These are phyloP conservation scores for Bolborhynchus lineola DNA, from an alignment of 2,113 vertebrate genomes.

Conservation along the genomic window DNA sequence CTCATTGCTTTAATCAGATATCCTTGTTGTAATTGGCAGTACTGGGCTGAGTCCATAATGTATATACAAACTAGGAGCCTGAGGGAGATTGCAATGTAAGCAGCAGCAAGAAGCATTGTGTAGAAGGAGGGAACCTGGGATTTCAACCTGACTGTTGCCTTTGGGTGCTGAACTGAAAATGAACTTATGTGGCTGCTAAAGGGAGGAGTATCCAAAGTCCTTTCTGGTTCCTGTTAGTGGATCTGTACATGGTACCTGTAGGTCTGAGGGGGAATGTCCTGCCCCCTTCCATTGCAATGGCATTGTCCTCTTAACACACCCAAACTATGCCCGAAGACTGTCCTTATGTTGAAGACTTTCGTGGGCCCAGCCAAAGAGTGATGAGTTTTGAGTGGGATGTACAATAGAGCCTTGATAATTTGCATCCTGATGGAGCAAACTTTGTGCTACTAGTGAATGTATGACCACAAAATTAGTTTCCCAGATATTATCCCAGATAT, in stretches of 20 bases:
- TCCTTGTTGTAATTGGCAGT: background rate
- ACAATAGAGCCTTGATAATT: background rate
- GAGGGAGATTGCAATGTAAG: background rate
- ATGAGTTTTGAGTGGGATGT: background rate
- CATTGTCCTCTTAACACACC: background rate
- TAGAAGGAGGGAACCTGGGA: background rate
- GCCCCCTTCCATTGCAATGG: accelerated
- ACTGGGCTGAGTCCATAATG: background rate
- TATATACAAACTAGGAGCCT: background rate
- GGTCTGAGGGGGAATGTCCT: accelerated
- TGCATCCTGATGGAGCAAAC: background rate
- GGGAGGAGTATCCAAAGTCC: background rate
- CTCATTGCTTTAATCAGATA: background rate
- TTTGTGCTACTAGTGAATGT: background rate
- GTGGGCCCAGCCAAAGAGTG: background rate
- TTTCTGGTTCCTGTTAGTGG: background rate
- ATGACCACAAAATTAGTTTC: background rate
- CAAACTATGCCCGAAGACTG: accelerated
- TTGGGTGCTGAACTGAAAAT: background rate
- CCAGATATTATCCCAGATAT: background rate
- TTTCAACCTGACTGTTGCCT: background rate
- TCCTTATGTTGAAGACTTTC: background rate
- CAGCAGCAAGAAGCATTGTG: background rate
- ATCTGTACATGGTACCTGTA: accelerated
- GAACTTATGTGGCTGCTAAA: background rate